A percentile compares a stretch with the other conserved stretches of the same genome.
These are phyloP conservation scores for Hydractinia symbiolongicarpus DNA, from an alignment of 30 jellyfish, hydroid and myxozoan species.

Conservation along the genomic window DNA sequence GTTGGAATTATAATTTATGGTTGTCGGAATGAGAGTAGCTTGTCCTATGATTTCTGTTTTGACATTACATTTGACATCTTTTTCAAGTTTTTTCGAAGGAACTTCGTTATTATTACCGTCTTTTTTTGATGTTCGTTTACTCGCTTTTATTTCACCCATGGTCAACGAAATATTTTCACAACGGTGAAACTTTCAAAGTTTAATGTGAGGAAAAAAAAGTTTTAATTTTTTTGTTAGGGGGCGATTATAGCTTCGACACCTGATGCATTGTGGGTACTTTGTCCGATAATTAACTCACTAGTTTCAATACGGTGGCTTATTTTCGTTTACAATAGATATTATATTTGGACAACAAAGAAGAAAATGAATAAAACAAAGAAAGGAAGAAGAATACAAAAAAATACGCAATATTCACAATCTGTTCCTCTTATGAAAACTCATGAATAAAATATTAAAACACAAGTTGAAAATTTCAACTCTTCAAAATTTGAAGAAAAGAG, in stretches of 20 bases:
- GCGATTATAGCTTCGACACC: slow-evolving; percentile 15
- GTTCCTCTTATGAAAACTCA: no score
- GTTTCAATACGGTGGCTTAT: not conserved
- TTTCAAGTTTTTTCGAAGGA: not conserved
- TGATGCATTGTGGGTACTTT: slow-evolving; percentile 5
- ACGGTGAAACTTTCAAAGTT: no score
- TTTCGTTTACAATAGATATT: not conserved
- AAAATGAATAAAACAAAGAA: no score
- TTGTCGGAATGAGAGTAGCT: slow-evolving; percentile 26
- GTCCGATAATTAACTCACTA: not conserved
- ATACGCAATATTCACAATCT: no score
- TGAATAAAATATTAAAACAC: no score
- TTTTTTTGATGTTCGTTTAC: slow-evolving; percentile 1
- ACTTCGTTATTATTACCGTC: not conserved
- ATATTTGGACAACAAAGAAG: not conserved
- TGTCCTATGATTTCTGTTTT: not conserved
- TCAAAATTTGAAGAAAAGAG: no score
- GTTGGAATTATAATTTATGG: slow-evolving; percentile 23
- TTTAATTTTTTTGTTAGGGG: slow-evolving; percentile 11
- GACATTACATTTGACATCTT: not conserved
- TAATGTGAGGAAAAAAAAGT: not conserved
- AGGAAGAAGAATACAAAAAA: no score
- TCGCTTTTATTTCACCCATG: slow-evolving; percentile 7
- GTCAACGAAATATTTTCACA: not conserved
- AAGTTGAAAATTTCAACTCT: no score